Percentiles rank a stretch among this genome's conserved stretches.
Evolutionary conservation across 2,888 invertebrate species (phyloP).

Genomic region (Sarcophaga caerulescens): DNA sequence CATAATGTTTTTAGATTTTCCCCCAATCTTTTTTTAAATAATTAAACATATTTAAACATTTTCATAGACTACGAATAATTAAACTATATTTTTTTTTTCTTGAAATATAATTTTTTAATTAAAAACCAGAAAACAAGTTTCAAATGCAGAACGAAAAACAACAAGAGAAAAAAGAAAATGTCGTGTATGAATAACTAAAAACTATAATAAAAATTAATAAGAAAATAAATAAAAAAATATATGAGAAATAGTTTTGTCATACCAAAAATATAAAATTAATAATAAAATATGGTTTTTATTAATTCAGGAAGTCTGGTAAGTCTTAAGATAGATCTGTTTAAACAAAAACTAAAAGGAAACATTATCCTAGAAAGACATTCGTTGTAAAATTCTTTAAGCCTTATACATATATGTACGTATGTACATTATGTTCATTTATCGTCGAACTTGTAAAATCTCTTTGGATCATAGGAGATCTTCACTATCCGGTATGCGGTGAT

Average conservation of each 20-base stretch:
- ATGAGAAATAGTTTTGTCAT: constrained; percentile 72
- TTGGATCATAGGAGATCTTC: too few relatives aligned
- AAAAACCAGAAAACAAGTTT: too few relatives aligned
- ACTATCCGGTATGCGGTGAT: too few relatives aligned
- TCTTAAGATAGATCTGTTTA: too few relatives aligned
- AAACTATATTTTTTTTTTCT: background rate
- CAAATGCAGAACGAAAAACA: background rate
- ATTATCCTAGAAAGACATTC: too few relatives aligned
- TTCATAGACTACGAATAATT: constrained; percentile 13
- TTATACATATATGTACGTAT: too few relatives aligned
- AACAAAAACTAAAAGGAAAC: too few relatives aligned
- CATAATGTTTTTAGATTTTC: constrained; percentile 16
- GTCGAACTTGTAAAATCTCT: too few relatives aligned
- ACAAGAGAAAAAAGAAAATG: constrained; percentile 13
- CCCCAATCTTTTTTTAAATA: constrained; percentile 12
- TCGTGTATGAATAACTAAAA: constrained; percentile 55
- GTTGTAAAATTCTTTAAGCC: too few relatives aligned
- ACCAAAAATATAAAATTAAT: constrained; percentile 65
- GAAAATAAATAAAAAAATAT: constrained; percentile 20
- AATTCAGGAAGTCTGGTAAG: background rate
- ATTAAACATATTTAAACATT: constrained; percentile 24
- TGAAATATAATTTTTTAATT: constrained; percentile 12
- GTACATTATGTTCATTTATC: too few relatives aligned
- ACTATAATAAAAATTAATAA: constrained; percentile 57
- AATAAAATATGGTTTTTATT: constrained; percentile 46